Evolutionary conservation across 2,888 invertebrate genomes (phyloP).

Genomic region (Clusia tigrina): DNA sequence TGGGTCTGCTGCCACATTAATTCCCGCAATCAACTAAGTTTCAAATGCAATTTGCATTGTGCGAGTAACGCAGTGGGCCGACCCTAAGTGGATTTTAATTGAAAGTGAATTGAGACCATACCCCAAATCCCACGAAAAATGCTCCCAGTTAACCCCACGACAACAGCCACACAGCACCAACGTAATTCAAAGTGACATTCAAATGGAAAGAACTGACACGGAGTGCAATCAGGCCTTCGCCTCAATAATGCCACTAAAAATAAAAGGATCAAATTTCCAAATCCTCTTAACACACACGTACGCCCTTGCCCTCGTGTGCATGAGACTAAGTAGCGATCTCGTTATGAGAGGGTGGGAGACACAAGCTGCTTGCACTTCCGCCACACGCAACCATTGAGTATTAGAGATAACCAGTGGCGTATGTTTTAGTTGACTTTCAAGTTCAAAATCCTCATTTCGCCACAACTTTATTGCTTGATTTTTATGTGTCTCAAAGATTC

Average conservation of each 20-base stretch:
- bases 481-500: too few relatives aligned
- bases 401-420: too few relatives aligned
- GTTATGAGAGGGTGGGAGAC: too few relatives aligned
- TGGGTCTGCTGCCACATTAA: background rate
- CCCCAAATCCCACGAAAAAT: slow-evolving; percentile 12
- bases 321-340: too few relatives aligned
- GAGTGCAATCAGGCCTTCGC: background rate
- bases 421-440: too few relatives aligned
- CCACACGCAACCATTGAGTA: too few relatives aligned
- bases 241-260: slow-evolving; percentile 1
- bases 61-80: background rate
- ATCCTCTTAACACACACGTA: slow-evolving; percentile 10
- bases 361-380: too few relatives aligned
- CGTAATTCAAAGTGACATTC: background rate
- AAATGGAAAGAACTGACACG: background rate
- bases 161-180: slow-evolving; percentile 11
- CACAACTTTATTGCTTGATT: too few relatives aligned
- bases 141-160: slow-evolving; percentile 1
- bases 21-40: background rate
- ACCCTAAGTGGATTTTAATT: slow-evolving; percentile 48
- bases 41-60: background rate
- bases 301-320: background rate
- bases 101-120: slow-evolving; percentile 24
- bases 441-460: too few relatives aligned
- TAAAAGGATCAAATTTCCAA: slow-evolving; percentile 26